Conservation (phyloP, 2,113 vertebrate genomes). For the Bubo bubo region DNA sequence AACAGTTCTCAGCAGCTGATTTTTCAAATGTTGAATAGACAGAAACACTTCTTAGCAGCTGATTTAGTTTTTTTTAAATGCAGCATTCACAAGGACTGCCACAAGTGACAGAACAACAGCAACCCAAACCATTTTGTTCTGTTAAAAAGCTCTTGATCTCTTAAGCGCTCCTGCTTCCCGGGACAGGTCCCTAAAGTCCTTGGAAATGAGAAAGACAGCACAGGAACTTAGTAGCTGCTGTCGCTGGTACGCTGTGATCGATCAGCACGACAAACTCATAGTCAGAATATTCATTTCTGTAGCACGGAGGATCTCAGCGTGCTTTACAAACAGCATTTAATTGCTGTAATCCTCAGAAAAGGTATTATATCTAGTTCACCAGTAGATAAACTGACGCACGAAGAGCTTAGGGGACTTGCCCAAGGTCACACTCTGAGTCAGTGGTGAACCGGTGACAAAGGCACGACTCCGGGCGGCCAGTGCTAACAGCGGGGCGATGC, state of each 20-base stretch:
- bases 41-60: not conserved
- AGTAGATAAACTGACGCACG: constrained; percentile 53
- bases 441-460: not conserved
- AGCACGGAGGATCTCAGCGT: not conserved
- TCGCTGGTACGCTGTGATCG: not conserved
- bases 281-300: constrained; percentile 22
- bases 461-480: not conserved
- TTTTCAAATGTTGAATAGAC: not conserved
- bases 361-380: constrained; percentile 54
- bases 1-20: not conserved
- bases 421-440: constrained; percentile 28
- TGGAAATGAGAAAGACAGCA: not conserved
- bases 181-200: not conserved
- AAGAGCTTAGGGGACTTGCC: constrained; percentile 52
- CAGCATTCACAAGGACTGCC: not conserved
- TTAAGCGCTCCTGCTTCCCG: not conserved
- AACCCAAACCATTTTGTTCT: not conserved
- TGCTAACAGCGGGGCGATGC: not conserved
- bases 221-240: not conserved
- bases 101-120: not conserved
- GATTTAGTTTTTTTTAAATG: not conserved
- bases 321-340: constrained; percentile 40
- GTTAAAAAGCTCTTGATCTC: not conserved
- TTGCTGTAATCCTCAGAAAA: constrained; percentile 61
- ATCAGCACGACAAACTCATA: not conserved